Base-by-base conservation (phyloP, 2,113 vertebrate genomes). In the Ceratotherium simum region DNA sequence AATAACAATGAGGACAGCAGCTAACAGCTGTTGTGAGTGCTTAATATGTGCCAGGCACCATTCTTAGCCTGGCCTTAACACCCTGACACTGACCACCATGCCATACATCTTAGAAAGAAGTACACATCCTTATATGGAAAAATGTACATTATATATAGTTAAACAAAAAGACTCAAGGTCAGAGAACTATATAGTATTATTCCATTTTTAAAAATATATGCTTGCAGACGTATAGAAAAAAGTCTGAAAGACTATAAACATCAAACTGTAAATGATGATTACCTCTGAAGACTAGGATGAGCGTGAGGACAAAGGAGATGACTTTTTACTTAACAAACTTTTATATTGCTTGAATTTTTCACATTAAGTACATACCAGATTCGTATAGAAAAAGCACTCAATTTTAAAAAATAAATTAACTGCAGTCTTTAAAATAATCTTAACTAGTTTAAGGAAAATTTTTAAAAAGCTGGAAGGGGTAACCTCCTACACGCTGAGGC, bases 391-490 rank as follows among this genome's bases (percentile, higher is more conserved):
- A 92, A 92, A 91, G 8, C 27, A 69, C 29, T 36, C 5, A 81
- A 39, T 48, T 87, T n/a, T 56, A 17, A 85, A 90, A 90, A 69
- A 48, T 36, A 46, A 67, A 25, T 67, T 86, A 81, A 78, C 23
- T 62, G 27, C 16, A 72, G 46, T 65, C 46, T 96, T 81, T 76
- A 91, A 81, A 54, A 89, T 84, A 78, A 93, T 48, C 56, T 80
- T 39, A 72, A 60, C 90, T 91, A 86, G 29, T 70, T 65, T 65
- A 79, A 78, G 31, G 36, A 64, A 87, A 27, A n/a, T 6, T 79
- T 54, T 96, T 90, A 2, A 86, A 70, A 87, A 95, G 29, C 36
- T 39, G 2, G 8, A 95, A 94, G 64, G 14, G 20, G 12, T 96
- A 54, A 93, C 23, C 13, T 88, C 25, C 3, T 93, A 67, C 13